Evolutionary conservation across 2,888 invertebrate species (phyloP).

Genomic region (Pterostichus niger): DNA sequence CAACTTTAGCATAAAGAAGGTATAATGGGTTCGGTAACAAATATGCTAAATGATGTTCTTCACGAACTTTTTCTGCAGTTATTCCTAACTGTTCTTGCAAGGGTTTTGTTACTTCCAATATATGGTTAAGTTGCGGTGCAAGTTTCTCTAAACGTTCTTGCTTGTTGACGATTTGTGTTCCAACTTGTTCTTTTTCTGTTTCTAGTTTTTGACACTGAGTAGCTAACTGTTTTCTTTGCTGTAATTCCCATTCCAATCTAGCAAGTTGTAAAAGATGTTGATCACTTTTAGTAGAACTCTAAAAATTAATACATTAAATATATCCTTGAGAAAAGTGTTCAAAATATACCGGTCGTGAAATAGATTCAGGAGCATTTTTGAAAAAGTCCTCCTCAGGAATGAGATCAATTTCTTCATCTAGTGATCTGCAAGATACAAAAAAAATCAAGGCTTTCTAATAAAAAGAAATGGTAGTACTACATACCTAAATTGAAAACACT

Average conservation of each 20-base stretch:
- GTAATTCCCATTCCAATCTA: slow-evolving; percentile 94
- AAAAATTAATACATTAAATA: slow-evolving; percentile 63
- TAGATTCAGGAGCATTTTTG: slow-evolving; percentile 85
- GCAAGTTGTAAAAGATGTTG: slow-evolving; percentile 91
- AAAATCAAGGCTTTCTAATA: slow-evolving; percentile 41
- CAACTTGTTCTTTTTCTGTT: slow-evolving; percentile 87
- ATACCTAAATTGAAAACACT: slow-evolving; percentile 95
- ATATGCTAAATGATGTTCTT: slow-evolving; percentile 87
- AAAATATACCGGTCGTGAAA: slow-evolving; percentile 83
- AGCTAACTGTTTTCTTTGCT: slow-evolving; percentile 91
- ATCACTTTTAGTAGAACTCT: slow-evolving; percentile 85
- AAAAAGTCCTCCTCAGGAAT: slow-evolving; percentile 92
- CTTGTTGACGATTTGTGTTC: slow-evolving; percentile 86
- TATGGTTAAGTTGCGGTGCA: slow-evolving; percentile 86
- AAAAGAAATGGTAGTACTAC: slow-evolving; percentile 69
- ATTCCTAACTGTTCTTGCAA: slow-evolving; percentile 93
- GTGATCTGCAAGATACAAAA: slow-evolving; percentile 81
- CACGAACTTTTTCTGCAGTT: slow-evolving; percentile 87
- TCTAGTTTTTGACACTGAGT: slow-evolving; percentile 87
- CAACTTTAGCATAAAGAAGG: slow-evolving; percentile 90
- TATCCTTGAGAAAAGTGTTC: neutral
- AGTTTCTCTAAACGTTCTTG: slow-evolving; percentile 89
- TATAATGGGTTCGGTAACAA: slow-evolving; percentile 91
- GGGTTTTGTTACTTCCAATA: slow-evolving; percentile 90
- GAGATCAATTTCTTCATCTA: slow-evolving; percentile 95